Evolutionary conservation across 2,888 invertebrate species (phyloP).

Genomic region (Caenorhabditis sp.): DNA sequence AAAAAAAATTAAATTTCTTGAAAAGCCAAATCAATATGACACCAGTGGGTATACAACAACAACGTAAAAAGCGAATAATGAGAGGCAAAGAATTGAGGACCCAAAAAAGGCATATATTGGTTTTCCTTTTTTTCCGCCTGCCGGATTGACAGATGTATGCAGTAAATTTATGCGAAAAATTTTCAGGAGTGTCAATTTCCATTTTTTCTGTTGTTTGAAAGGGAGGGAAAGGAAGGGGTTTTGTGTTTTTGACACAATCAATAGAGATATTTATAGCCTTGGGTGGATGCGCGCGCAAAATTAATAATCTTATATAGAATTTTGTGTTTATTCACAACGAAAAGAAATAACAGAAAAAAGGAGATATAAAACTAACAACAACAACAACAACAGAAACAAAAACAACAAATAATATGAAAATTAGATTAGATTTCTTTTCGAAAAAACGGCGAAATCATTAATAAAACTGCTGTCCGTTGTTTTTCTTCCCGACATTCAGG

Average conservation of each 20-base stretch:
- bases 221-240: not conserved
- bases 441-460: not conserved
- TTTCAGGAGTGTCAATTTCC: not conserved
- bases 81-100: conserved; percentile 7
- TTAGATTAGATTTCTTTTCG: not conserved
- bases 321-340: too few species aligned
- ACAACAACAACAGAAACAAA: not conserved
- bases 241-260: too few species aligned
- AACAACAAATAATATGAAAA: not conserved
- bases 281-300: too few species aligned
- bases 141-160: not conserved
- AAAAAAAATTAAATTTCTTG: not conserved
- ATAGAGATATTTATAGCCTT: too few species aligned
- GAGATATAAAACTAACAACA: not conserved
- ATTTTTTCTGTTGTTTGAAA: not conserved
- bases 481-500: conserved; percentile 40
- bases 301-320: too few species aligned
- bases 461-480: not conserved
- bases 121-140: not conserved
- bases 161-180: not conserved
- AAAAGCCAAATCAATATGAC: conserved; percentile 2
- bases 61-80: conserved; percentile 5
- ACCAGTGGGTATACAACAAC: conserved; percentile 14
- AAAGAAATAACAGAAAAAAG: not conserved
- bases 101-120: not conserved